Conservation (phyloP, 1,140 invertebrate species). For the Geopemphigus sp. region DNA sequence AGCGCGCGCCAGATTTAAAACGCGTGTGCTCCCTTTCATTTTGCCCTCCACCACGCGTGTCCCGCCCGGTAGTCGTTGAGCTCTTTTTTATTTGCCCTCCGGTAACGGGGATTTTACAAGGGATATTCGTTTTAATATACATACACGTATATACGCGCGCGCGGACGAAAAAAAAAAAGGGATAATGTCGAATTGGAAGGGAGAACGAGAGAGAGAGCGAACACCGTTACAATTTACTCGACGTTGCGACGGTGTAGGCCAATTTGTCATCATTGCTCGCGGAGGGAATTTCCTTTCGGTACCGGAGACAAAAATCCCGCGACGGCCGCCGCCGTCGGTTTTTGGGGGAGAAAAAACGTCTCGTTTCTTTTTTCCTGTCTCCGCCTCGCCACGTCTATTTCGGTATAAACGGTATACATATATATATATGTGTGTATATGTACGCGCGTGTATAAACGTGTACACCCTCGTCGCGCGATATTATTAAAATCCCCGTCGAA, state of each 20-base stretch:
- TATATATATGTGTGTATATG: not conserved
- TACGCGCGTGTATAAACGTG: too few species aligned
- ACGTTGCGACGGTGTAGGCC: slow-evolving; percentile 6
- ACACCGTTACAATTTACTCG: slow-evolving; percentile 33
- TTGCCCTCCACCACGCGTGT: not conserved
- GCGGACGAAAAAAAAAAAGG: not conserved
- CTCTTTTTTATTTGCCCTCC: slow-evolving; percentile 28
- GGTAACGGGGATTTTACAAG: slow-evolving; percentile 7
- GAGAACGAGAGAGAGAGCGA: not conserved
- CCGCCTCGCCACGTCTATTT: too few species aligned
- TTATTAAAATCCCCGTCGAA: slow-evolving; percentile 42
- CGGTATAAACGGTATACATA: not conserved
- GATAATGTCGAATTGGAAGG: not conserved
- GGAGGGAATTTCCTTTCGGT: slow-evolving; percentile 3
- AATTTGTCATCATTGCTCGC: slow-evolving; percentile 48
- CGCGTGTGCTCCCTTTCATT: not conserved
- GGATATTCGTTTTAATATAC: not conserved
- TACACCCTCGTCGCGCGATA: not conserved
- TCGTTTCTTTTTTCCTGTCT: not conserved
- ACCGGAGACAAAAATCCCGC: not conserved
- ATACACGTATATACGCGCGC: not conserved
- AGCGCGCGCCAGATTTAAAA: slow-evolving; percentile 22
- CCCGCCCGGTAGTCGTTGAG: not conserved
- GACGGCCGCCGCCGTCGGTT: not conserved
- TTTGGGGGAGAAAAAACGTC: not conserved